Conservation (phyloP, 2,888 invertebrate species). For the Campoplex nolae region DNA sequence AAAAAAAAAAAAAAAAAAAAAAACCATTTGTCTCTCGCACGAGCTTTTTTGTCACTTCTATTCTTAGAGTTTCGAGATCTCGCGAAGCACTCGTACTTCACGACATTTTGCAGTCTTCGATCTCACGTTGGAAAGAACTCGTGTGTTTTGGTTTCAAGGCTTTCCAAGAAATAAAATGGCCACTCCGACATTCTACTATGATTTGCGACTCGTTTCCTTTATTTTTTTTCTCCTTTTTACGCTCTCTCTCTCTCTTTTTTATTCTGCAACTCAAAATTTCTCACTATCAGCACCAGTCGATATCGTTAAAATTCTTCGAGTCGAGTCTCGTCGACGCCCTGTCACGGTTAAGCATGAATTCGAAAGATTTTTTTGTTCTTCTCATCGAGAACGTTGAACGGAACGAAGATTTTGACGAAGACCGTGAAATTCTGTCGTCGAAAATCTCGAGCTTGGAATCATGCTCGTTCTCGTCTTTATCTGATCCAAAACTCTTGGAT, state of each 20-base stretch:
- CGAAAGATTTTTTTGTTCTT: neutral
- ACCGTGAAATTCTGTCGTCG: neutral
- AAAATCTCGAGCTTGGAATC: neutral
- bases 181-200: slow-evolving; percentile 29
- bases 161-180: neutral
- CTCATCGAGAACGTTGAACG: slow-evolving; percentile 10
- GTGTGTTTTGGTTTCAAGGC: neutral
- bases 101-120: slow-evolving; percentile 52
- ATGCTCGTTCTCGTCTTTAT: neutral
- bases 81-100: slow-evolving; percentile 27
- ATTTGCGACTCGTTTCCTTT: neutral
- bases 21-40: neutral
- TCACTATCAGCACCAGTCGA: slow-evolving; percentile 9
- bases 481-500: neutral
- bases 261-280: neutral
- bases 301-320: neutral
- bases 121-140: neutral
- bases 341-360: neutral
- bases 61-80: slow-evolving; percentile 50
- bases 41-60: slow-evolving; percentile 41
- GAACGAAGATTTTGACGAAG: neutral
- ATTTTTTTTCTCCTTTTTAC: neutral
- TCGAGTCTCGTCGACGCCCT: slow-evolving; percentile 7
- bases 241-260: too few species aligned
- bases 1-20: neutral